Evolutionary conservation across 2,888 invertebrate genomes (phyloP).

Genomic region (Ariolimax columbianus): DNA sequence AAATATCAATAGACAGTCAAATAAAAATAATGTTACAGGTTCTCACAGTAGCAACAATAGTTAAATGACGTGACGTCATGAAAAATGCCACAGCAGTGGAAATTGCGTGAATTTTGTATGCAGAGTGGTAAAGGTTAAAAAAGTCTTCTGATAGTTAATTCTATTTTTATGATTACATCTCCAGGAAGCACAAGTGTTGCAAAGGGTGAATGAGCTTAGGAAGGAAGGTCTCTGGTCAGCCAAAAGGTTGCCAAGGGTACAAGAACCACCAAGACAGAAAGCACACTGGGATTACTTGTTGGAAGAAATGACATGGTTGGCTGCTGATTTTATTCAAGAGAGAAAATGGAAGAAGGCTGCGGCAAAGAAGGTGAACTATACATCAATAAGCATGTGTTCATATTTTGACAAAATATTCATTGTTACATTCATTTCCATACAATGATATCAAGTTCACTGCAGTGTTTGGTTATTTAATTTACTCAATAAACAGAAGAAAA

Average conservation of each 20-base stretch:
- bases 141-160: neutral
- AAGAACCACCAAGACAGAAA: conserved; percentile 88
- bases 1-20: no score
- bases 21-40: no score
- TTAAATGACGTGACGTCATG: no score
- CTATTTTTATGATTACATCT: neutral
- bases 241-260: conserved; percentile 89
- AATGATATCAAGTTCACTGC: no score
- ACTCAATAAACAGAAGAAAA: no score
- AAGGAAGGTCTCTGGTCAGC: conserved; percentile 97
- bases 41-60: no score
- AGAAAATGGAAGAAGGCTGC: conserved; percentile 98
- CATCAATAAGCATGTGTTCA: neutral
- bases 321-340: conserved; percentile 97
- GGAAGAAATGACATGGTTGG: conserved; percentile 99
- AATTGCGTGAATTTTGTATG: no score
- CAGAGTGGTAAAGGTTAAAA: no score
- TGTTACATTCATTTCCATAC: no score
- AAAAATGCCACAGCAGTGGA: no score
- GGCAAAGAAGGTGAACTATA: conserved; percentile 86
- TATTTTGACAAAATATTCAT: no score
- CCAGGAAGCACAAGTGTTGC: conserved; percentile 94
- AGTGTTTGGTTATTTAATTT: no score
- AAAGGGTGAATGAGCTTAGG: conserved; percentile 92
- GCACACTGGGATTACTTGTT: conserved; percentile 99